Conservation (phyloP, 1,140 invertebrate species). For the Musca domestica region DNA sequence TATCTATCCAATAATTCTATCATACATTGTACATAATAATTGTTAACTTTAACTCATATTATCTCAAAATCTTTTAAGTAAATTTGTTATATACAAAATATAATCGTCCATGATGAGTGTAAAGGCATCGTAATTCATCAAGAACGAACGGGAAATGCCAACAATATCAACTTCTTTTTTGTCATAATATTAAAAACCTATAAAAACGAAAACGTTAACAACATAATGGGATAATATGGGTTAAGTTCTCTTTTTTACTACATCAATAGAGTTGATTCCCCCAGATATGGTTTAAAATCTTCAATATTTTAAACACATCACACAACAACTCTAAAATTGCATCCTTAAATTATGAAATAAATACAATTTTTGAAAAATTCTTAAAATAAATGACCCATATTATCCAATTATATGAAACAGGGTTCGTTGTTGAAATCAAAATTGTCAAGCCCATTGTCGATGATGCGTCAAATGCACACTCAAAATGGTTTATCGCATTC, state of each 20-base stretch:
- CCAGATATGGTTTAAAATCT: slow-evolving; percentile 7
- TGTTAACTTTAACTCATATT: slow-evolving; percentile 42
- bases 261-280: background rate
- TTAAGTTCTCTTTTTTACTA: slow-evolving; percentile 23
- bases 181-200: background rate
- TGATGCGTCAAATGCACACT: slow-evolving; percentile 15
- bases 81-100: too few relatives aligned
- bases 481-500: background rate
- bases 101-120: background rate
- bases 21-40: too few relatives aligned
- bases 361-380: slow-evolving; percentile 6
- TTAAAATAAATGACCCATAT: slow-evolving; percentile 42
- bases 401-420: slow-evolving; percentile 50
- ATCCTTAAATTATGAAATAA: slow-evolving; percentile 15
- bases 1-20: background rate
- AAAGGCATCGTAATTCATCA: background rate
- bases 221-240: slow-evolving; percentile 53
- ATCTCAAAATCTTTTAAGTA: slow-evolving; percentile 37
- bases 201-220: background rate
- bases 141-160: slow-evolving; percentile 12
- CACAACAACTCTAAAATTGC: background rate
- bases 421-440: slow-evolving; percentile 32
- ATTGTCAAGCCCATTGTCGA: background rate
- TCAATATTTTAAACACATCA: slow-evolving; percentile 2
- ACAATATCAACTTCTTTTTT: background rate